Conservation (phyloP, 2,888 invertebrate species). For the Philhelius pedissequus region DNA sequence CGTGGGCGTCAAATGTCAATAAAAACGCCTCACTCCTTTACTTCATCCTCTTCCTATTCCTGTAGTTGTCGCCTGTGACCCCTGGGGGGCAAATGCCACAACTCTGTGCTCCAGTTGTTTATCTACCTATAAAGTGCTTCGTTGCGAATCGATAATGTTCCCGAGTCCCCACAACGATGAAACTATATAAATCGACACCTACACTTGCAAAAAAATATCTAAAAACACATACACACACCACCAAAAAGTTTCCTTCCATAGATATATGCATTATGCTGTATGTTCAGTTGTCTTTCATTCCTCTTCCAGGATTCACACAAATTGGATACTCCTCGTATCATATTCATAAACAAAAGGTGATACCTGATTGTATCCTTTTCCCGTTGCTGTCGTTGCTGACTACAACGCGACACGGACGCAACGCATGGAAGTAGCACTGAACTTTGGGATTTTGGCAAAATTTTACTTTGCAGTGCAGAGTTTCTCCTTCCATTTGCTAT, state of each 20-base stretch:
- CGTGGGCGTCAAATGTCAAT: constrained; percentile 56
- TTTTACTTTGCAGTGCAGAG: constrained; percentile 24
- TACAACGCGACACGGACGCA: too few relatives aligned
- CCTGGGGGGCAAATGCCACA: constrained; percentile 34
- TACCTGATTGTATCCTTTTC: constrained; percentile 51
- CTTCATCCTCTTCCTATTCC: not conserved
- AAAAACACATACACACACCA: not conserved
- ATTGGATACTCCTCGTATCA: constrained; percentile 63
- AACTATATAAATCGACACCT: not conserved
- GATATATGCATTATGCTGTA: constrained; percentile 1
- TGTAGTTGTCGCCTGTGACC: constrained; percentile 4
- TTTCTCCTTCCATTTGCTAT: not conserved
- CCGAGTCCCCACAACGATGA: constrained; percentile 35
- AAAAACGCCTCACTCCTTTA: constrained; percentile 35
- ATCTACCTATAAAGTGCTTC: constrained; percentile 52
- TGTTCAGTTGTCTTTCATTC: constrained; percentile 65
- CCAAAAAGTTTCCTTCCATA: constrained; percentile 40
- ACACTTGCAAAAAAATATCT: not conserved
- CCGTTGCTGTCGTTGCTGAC: not conserved
- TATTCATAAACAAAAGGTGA: constrained; percentile 59
- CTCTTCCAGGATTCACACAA: constrained; percentile 67
- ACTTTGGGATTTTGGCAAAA: constrained; percentile 28
- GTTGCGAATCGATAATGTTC: constrained; percentile 57
- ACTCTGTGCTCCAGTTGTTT: constrained; percentile 50
- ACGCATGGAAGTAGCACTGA: too few relatives aligned